Conservation (phyloP, 2,113 vertebrate genomes). For the Zingel zingel region DNA sequence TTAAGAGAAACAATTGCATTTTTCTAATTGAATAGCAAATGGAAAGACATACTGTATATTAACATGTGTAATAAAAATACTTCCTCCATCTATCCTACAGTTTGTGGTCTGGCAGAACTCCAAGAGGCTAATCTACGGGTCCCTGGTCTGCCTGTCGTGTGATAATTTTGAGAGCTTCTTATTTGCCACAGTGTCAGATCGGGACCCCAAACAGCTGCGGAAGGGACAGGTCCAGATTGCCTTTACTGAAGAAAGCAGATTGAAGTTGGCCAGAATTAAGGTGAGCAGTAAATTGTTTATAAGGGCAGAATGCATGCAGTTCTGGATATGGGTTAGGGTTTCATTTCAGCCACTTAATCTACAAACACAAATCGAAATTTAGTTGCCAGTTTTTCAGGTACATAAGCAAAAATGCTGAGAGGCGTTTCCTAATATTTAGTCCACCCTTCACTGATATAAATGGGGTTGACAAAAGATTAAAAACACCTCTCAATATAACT, state of each 20-base stretch:
- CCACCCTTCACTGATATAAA: neutral
- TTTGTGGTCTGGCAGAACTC: slow-evolving; percentile 94
- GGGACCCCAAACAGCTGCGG: slow-evolving; percentile 82
- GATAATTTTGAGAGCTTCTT: slow-evolving; percentile 93
- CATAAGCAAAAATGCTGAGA: neutral
- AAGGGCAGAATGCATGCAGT: neutral
- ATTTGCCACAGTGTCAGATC: slow-evolving; percentile 91
- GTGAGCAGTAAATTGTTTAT: slow-evolving; percentile 26
- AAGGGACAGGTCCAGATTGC: slow-evolving; percentile 87
- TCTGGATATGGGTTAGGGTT: neutral
- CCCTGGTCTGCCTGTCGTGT: slow-evolving; percentile 92
- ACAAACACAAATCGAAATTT: neutral
- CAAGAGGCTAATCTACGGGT: slow-evolving; percentile 92
- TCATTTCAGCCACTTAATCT: neutral
- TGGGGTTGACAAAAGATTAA: neutral
- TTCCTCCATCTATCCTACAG: slow-evolving; percentile 52
- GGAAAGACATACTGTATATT: neutral
- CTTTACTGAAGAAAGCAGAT: slow-evolving; percentile 88
- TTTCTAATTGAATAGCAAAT: slow-evolving; percentile 1
- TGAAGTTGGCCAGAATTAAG: slow-evolving; percentile 79
- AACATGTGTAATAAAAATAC: neutral
- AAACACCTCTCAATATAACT: neutral
- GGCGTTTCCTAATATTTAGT: neutral
- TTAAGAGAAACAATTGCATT: neutral
- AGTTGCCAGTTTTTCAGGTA: neutral